Evolutionary conservation across 2,113 vertebrate species (phyloP).

Genomic region (Aptenodytes forsteri): DNA sequence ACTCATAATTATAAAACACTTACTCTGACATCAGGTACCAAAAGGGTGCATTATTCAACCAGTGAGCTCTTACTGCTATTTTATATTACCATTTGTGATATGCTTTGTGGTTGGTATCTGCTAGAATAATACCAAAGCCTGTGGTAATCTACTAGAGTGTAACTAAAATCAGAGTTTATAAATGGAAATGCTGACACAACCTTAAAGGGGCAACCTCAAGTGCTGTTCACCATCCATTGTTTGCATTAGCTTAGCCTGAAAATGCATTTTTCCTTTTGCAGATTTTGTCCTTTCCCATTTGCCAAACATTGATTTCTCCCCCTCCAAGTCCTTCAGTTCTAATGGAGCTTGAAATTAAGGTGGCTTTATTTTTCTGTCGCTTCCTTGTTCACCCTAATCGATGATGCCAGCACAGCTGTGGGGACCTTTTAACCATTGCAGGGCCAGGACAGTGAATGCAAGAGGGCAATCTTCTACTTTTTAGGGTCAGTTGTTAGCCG

Average conservation of each 20-base stretch:
- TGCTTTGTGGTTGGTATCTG: not conserved
- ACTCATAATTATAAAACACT: not conserved
- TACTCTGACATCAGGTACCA: not conserved
- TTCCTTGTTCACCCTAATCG: conserved; percentile 57
- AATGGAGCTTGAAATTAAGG: conserved; percentile 74
- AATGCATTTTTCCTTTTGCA: conserved; percentile 45
- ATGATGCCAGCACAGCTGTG: conserved; percentile 53
- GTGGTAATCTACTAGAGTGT: conserved; percentile 21
- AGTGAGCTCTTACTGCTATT: not conserved
- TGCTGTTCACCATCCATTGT: conserved; percentile 19
- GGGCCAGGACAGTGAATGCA: not conserved
- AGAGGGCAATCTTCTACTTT: not conserved
- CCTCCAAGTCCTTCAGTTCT: conserved; percentile 62
- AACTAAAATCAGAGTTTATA: conserved; percentile 40
- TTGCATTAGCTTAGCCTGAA: conserved; percentile 46
- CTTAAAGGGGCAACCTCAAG: conserved; percentile 49
- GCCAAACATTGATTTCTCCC: conserved; percentile 59
- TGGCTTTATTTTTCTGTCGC: conserved; percentile 38
- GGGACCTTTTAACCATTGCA: conserved; percentile 53
- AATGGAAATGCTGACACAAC: conserved; percentile 58
- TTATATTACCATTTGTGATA: not conserved
- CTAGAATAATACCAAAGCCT: conserved; percentile 16
- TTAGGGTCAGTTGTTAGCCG: not conserved
- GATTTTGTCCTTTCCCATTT: conserved; percentile 62
- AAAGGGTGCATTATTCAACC: not conserved